Base-by-base conservation (phyloP, 2,797 vertebrate species). In the Malacoctenus gilli region DNA sequence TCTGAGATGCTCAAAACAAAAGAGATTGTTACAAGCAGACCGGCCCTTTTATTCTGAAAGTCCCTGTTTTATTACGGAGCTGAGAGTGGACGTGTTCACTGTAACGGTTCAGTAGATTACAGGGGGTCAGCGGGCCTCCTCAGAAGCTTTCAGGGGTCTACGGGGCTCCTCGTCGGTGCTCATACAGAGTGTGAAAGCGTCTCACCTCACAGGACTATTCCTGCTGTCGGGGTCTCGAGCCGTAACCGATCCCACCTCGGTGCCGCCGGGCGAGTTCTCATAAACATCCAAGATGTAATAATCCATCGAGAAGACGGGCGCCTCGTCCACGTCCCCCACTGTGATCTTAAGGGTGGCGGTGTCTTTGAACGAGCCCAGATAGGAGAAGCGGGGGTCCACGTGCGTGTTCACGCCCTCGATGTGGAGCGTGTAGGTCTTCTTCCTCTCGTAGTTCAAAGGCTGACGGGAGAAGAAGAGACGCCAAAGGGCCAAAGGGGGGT, bases 401-500 rank as follows among this genome's bases (percentile, higher is more conserved):
- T 98, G 95, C n/a, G 95, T 96, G 40, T 99, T 99, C 21, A 87
- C 90, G 42, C 95, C 97, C 84, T 97, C 94, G 7, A 99, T 98
- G 75, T 95, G 95, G 49, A 99, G 93, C 1, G 92, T 95, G 71
- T 98, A 98, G 7, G 93, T 93, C 83, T 94, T 97, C 93, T 98
- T 99, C 70, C 95, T 95, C 88, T 99, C 97, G 38, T 94, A 98
- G 87, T 99, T 97, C 70, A 99, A 91, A 1, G 94, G 94, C 97
- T 99, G 87, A 37, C 15, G 35, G 36, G 16, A 12, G 12, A 32
- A 32, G 37, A 23, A 20, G 59, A 51, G 9, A 36, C 13, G 35
- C 10, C 38, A 44, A 0, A 6, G 46, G 11, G 25, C 28, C 21
- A n/a, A n/a, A n/a, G 30, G 16, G n/a, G 5, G 20, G 66, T 64